Evolutionary conservation across 2,888 invertebrate genomes (phyloP), one percentile per base, ranked within the genome.

Genomic region (Caenorhabditis sp.): DNA sequence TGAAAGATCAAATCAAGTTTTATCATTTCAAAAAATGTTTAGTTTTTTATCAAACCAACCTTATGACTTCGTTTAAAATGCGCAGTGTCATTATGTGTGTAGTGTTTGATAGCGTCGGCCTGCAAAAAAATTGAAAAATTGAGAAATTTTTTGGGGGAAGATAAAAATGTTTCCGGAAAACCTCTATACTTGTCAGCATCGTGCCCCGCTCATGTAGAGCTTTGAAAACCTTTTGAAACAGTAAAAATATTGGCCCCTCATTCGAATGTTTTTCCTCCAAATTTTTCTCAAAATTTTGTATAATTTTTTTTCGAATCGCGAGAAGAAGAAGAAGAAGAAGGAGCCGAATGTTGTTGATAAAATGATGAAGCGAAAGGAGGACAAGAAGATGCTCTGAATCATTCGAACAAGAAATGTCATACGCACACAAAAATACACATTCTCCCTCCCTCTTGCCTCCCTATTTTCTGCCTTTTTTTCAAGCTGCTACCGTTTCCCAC

Each of bases 61-160:
- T 81, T 78, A 53, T 81, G 81, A 10, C 73, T 69, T 26, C 83
- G 62, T 43, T 77, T 62, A 64, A 83, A 83, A 55, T 78, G 80
- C 8, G 82, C 82, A 36, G 81, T 78, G 51, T 77, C 78, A 57
- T 82, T 81, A 31, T 78, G 77, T n/a, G 77, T 80, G 67, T 83
- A 84, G 43, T 78, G 75, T 36, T 73, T 73, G 62, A 78, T 69
- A 19, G 77, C 75, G 50, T 70, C 63, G 14, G 76, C 78, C 81
- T 81, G 77, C 21, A 78, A 79, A n/a, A 19, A 17, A 43, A 23
- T 12, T 2, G 53, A 23, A 23, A 19, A 23, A 23, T 5, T 6
- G 3, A 21, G 53, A 10, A 53, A 43, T 8, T 8, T 12, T 36
- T 36, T 36, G 36, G 36, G 36, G 36, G n/a, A n/a, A n/a, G n/a